phyloP scores from a whole-genome alignment of 1,140 invertebrate species.

The Halesus radiatus region DNA sequence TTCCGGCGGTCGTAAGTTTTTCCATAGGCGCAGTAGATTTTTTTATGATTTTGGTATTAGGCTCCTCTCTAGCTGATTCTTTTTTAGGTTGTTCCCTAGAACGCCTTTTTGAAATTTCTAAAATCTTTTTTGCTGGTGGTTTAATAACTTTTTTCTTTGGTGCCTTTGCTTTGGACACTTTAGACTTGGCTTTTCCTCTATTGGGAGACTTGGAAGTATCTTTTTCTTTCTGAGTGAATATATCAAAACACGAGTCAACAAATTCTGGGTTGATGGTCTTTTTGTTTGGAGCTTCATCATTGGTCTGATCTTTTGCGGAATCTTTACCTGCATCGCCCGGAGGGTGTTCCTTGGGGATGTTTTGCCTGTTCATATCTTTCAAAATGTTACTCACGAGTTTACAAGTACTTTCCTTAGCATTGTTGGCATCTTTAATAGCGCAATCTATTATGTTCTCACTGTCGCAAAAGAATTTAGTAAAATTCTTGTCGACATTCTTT shows the following conservation, averaged over 20 bases:
- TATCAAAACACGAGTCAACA: constrained; percentile 26
- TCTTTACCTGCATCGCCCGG: not conserved
- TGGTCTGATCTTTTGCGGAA: not conserved
- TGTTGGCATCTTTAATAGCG: constrained; percentile 3
- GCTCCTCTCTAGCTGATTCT: not conserved
- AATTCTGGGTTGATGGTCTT: not conserved
- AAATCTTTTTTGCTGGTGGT: not conserved
- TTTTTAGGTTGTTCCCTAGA: not conserved
- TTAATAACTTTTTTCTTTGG: constrained; percentile 2
- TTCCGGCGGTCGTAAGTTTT: not conserved
- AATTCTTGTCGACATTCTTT: constrained; percentile 23
- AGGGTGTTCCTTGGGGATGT: not conserved
- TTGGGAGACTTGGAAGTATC: not conserved
- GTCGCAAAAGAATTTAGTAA: constrained; percentile 3
- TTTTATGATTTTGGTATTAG: not conserved
- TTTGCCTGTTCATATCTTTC: constrained; percentile 27
- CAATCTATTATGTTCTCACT: not conserved
- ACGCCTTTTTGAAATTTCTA: constrained; percentile 2
- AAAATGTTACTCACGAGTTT: constrained; percentile 33
- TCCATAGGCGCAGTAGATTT: no score
- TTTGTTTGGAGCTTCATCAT: no score
- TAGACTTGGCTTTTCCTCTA: constrained; percentile 3
- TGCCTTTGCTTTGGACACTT: constrained; percentile 1
- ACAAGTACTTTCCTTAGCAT: constrained; percentile 34
- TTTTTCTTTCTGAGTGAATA: constrained; percentile 22